Evolutionary conservation across 2,888 invertebrate genomes (phyloP).

Genomic region (Galerucella pusilla): DNA sequence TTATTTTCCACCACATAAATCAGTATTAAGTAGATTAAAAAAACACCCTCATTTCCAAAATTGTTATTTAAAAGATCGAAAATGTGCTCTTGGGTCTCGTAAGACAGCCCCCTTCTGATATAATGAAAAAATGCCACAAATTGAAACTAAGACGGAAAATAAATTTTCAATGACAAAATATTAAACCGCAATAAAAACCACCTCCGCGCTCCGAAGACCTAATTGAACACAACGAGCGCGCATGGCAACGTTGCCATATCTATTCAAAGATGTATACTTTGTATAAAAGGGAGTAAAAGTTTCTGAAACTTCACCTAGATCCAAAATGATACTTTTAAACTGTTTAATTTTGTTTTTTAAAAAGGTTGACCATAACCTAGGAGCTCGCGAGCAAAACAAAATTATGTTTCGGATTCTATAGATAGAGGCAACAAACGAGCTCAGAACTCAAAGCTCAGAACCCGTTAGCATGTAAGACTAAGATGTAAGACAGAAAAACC

Average conservation of each 20-base stretch:
- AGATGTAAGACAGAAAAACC: no score
- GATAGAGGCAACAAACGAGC: no score
- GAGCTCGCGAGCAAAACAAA: no score
- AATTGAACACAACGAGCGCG: slow-evolving; percentile 46
- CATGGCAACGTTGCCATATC: slow-evolving; percentile 15
- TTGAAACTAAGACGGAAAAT: slow-evolving; percentile 29
- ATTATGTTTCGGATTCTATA: no score
- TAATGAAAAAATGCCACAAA: slow-evolving; percentile 31
- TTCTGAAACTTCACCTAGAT: neutral
- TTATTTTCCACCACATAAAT: slow-evolving; percentile 20
- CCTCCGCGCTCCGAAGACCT: slow-evolving; percentile 42
- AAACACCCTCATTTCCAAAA: slow-evolving; percentile 10
- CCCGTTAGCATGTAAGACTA: no score
- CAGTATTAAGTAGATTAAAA: slow-evolving; percentile 26
- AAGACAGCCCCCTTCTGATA: slow-evolving; percentile 19
- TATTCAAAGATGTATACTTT: neutral
- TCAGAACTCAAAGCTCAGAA: no score
- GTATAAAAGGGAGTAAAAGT: no score
- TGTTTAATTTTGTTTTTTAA: no score
- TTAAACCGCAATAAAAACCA: slow-evolving; percentile 45
- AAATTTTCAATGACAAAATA: slow-evolving; percentile 48
- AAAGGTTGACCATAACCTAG: no score
- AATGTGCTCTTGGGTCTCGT: slow-evolving; percentile 15
- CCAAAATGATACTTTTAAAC: neutral
- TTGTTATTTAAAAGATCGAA: slow-evolving; percentile 27